Evolutionary conservation across 2,888 invertebrate genomes (phyloP), one percentile per base, ranked within the genome.

Genomic region (Trichopria drosophilae): DNA sequence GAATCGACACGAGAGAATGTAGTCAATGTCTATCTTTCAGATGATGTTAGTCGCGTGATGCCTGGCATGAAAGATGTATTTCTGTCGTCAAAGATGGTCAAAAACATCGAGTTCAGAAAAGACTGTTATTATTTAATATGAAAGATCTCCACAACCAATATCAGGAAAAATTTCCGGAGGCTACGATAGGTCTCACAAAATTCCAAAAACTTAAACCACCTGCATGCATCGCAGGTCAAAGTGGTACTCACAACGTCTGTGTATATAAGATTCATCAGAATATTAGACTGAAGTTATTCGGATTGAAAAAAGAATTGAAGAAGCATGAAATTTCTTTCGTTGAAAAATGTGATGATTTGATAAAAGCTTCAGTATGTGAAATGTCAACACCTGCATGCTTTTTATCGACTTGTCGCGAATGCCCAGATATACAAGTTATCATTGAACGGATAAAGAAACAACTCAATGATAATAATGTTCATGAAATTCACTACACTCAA

Each of bases 241-340:
- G 26, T 16, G 37, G 37, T 15, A 37, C 16, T 15, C 37, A 37
- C 7, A 37, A 37, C 18, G 46, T 51, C 6, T 44, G 50, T 44
- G 20, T 50, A 4, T 44, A 34, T 24, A 44, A 39, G 31, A 50
- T 29, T 2, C 41, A 41, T 28, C 15, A 41, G 20, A 41, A 41
- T 29, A 28, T 41, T 10, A 23, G 6, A n/a, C 19, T 41, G 6
- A 41, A 41, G 19, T 16, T 41, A 9, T 10, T 16, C 7, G 32
- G 40, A 1, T 40, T 47, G 13, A 47, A 47, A 32, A 15, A 39
- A 34, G 40, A 47, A 15, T 46, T 46, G 13, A 32, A 22, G 26
- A n/a, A 24, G 28, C 32, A 39, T 13, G 20, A 32, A 28, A n/a
- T 26, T 12, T 29, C 13, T 10, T 35, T 28, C 18, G 10, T 9